Evolutionary conservation across 30 jellyfish, hydroid and myxozoan species (phyloP), one percentile per base, ranked within the genome.

Genomic region (Aurelia aurita): DNA sequence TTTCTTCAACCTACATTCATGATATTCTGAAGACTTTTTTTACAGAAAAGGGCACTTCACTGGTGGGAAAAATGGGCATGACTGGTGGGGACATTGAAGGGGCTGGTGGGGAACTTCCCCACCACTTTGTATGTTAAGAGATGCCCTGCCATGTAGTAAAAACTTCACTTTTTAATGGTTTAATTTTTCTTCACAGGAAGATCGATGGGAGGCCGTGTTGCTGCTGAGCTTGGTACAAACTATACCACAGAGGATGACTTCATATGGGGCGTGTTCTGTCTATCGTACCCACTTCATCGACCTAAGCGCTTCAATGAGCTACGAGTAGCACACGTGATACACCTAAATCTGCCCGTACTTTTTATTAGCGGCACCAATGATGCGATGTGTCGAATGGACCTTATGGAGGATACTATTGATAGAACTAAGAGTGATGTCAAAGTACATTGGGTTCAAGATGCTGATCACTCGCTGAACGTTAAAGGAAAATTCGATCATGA

Each of bases 121-220:
- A n/a, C n/a, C n/a, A n/a, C n/a, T n/a, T n/a, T n/a, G n/a, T n/a
- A n/a, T n/a, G n/a, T n/a, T n/a, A n/a, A n/a, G n/a, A n/a, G n/a
- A n/a, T n/a, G n/a, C n/a, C n/a, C n/a, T n/a, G n/a, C n/a, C n/a
- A n/a, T n/a, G n/a, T n/a, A n/a, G n/a, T n/a, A n/a, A n/a, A n/a
- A n/a, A n/a, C n/a, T n/a, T n/a, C n/a, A n/a, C n/a, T n/a, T n/a
- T 39, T 39, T 15, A 39, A 39, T 1, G 1, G 13, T 39, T 39
- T 14, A 6, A 39, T 39, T 6, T 31, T 39, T 39, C 51, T 39
- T 54, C 74, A 5, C 82, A 90, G 97, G 97, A 3, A 49, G 97
- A 43, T 90, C 97, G 13, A 90, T 90, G 97, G 97, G 97, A 13
- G 89, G 89, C 43, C 84, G 97, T 7, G 97, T 84, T 12, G 97